Conservation (phyloP, 2,797 vertebrate genomes). For the Dendrocincla fuliginosa region DNA sequence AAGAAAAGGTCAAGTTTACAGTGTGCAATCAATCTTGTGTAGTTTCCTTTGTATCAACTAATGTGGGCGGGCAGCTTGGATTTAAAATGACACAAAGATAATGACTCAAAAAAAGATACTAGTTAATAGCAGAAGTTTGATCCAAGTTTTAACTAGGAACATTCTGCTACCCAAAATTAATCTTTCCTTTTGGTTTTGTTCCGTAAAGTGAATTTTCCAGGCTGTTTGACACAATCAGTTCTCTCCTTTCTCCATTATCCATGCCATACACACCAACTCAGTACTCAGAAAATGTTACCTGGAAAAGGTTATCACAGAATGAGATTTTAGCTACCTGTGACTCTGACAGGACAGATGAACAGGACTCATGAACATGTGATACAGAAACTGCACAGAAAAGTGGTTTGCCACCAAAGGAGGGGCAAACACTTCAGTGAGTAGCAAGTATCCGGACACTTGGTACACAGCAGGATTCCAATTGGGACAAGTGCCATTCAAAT, state of each 20-base stretch:
- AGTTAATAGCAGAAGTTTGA: background rate
- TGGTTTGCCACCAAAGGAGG: background rate
- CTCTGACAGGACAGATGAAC: background rate
- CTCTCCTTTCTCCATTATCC: background rate
- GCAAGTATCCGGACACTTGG: background rate
- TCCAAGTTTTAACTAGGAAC: background rate
- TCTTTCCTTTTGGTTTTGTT: background rate
- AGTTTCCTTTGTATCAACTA: background rate
- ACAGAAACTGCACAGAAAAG: background rate
- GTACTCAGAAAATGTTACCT: background rate
- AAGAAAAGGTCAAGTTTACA: background rate
- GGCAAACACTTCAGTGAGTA: fast-evolving
- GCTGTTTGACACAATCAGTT: background rate
- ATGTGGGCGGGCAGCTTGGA: background rate
- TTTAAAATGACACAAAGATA: background rate
- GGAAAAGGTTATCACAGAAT: background rate
- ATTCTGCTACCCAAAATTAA: background rate
- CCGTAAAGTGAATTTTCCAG: background rate
- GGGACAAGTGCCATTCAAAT: background rate
- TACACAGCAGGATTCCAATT: background rate
- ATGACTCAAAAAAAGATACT: background rate
- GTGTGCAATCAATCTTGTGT: background rate
- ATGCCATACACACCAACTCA: background rate
- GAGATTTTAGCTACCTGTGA: background rate
- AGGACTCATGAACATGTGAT: fast-evolving